Percentiles rank a stretch among this genome's conserved stretches.
phyloP scores from a whole-genome alignment of 2,888 invertebrate genomes.

The Lasioglossum lativentre region DNA sequence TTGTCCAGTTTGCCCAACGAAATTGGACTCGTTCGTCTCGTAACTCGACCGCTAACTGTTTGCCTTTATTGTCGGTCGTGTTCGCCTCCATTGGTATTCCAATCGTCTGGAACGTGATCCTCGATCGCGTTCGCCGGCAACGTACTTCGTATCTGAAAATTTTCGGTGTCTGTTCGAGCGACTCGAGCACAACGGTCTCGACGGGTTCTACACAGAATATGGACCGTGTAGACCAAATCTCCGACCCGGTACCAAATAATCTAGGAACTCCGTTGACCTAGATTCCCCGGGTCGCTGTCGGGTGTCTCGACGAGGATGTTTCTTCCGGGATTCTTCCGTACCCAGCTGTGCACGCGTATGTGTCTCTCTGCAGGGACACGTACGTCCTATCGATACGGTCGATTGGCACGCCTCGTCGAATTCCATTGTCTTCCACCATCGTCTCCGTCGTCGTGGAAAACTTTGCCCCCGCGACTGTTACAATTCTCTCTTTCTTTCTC shows the following conservation, averaged over 20 bases:
- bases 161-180: neutral
- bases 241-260: slow-evolving; percentile 33
- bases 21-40: slow-evolving; percentile 43
- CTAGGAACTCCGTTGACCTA: slow-evolving; percentile 36
- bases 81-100: slow-evolving; percentile 27
- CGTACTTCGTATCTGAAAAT: slow-evolving; percentile 21
- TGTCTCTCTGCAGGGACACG: neutral
- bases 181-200: neutral
- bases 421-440: slow-evolving; percentile 64
- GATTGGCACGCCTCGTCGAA: slow-evolving; percentile 59
- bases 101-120: slow-evolving; percentile 35
- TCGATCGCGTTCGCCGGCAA: neutral
- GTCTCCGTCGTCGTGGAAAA: slow-evolving; percentile 17
- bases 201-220: neutral
- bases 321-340: slow-evolving; percentile 5
- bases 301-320: neutral
- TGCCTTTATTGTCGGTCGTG: slow-evolving; percentile 16
- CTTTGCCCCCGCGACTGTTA: slow-evolving; percentile 47
- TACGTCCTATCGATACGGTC: slow-evolving; percentile 42
- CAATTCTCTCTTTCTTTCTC: slow-evolving; percentile 14
- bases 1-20: slow-evolving; percentile 9
- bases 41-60: slow-evolving; percentile 48
- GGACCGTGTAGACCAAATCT: slow-evolving; percentile 11
- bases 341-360: neutral
- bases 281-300: slow-evolving; percentile 14